These are phyloP conservation scores for Flexamia atlantica DNA, from an alignment of 2,888 invertebrate species.

Conservation along the genomic window DNA sequence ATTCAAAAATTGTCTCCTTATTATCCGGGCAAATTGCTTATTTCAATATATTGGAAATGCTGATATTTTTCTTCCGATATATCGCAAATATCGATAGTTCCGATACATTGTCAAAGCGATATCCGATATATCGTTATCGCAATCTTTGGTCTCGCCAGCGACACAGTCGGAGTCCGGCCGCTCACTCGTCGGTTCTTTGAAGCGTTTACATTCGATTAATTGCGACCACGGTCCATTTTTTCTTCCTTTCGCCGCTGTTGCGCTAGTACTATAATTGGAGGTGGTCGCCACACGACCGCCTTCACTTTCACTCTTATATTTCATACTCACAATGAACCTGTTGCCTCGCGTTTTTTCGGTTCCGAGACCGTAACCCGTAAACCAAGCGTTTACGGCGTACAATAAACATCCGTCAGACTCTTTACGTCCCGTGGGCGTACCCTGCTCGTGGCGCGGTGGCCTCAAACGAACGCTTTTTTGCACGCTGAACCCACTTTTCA, in stretches of 20 bases:
- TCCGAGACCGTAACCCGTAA: neutral
- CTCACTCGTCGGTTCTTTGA: constrained; percentile 25
- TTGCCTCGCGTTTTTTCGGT: constrained; percentile 1
- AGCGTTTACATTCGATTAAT: constrained; percentile 49
- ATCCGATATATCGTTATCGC: no score
- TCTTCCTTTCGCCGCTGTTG: neutral
- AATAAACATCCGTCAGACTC: constrained; percentile 22
- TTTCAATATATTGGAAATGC: no score
- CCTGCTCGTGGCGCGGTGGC: neutral
- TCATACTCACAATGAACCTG: neutral
- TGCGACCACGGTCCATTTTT: constrained; percentile 28
- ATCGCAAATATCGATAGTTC: no score
- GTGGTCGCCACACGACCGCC: constrained; percentile 20
- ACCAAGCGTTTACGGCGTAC: constrained; percentile 16
- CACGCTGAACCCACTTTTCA: constrained; percentile 23
- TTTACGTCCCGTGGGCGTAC: constrained; percentile 28
- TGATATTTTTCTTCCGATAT: no score
- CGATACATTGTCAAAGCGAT: no score
- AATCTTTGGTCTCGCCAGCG: no score
- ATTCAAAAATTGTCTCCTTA: no score
- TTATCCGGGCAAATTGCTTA: no score
- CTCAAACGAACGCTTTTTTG: constrained; percentile 15
- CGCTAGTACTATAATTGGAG: constrained; percentile 16
- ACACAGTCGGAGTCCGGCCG: no score
- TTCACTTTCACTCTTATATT: constrained; percentile 44